Evolutionary conservation across 2,113 vertebrate species (phyloP).

Genomic region (Phalacrocorax carbo): DNA sequence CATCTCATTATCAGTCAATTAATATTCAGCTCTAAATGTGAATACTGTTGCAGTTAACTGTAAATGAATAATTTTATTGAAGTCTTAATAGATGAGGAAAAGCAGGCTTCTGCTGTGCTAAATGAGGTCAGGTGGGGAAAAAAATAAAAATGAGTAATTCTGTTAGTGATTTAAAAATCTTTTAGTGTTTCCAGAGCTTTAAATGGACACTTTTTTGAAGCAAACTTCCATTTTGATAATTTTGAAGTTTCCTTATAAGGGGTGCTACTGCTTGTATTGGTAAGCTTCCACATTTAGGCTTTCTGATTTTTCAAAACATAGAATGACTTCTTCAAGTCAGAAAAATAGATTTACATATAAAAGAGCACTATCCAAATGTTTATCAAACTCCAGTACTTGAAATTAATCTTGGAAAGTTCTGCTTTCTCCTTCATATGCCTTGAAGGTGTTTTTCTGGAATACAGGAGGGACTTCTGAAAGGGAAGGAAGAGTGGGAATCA

Average conservation of each 20-base stretch:
- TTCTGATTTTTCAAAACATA: background rate
- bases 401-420: background rate
- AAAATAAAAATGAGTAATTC: constrained; percentile 3
- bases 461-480: background rate
- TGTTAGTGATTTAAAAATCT: background rate
- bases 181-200: background rate
- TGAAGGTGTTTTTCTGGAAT: background rate
- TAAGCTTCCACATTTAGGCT: background rate
- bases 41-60: constrained; percentile 86
- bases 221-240: background rate
- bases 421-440: background rate
- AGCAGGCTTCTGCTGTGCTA: constrained; percentile 77
- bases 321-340: background rate
- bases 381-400: background rate
- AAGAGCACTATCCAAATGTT: background rate
- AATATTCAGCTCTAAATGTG: constrained; percentile 91
- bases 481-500: background rate
- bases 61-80: constrained; percentile 86
- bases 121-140: constrained; percentile 71
- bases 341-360: background rate
- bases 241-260: background rate
- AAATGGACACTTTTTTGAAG: background rate
- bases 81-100: constrained; percentile 85
- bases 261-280: background rate
- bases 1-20: constrained; percentile 93